Percentiles rank a stretch among this genome's conserved stretches.
These are phyloP conservation scores for Rachycentron canadum DNA, from an alignment of 2,797 vertebrate species.

Conservation along the genomic window DNA sequence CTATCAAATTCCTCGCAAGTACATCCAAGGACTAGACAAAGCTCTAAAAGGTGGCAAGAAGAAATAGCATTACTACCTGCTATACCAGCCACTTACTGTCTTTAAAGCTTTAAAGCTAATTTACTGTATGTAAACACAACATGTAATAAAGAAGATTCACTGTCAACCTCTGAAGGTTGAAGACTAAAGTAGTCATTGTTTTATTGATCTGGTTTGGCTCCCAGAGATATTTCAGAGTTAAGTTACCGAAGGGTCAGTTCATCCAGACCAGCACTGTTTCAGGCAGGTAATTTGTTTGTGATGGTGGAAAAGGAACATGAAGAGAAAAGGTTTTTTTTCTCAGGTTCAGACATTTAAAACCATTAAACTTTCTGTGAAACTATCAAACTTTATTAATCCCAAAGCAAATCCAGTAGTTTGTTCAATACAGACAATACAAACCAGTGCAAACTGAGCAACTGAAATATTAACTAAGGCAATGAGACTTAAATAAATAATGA, in stretches of 20 bases:
- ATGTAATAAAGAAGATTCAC: conserved; percentile 61
- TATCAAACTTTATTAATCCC: not conserved
- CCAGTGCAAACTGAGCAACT: too few relatives aligned
- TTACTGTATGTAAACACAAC: conserved; percentile 28
- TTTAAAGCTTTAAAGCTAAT: conserved; percentile 26
- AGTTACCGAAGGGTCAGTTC: not conserved
- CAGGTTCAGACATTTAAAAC: not conserved
- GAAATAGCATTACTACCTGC: conserved; percentile 81
- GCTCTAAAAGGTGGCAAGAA: conserved; percentile 90
- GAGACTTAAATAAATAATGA: too few relatives aligned
- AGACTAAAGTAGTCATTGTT: conserved; percentile 5
- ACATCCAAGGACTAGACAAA: conserved; percentile 93
- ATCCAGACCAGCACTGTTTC: not conserved
- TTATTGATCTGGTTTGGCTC: conserved; percentile 1
- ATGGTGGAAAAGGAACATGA: not conserved
- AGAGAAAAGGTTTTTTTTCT: not conserved
- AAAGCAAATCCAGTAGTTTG: too few relatives aligned
- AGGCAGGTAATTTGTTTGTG: not conserved
- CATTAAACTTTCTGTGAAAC: too few relatives aligned
- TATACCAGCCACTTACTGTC: conserved; percentile 9
- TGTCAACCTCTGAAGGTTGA: conserved; percentile 16
- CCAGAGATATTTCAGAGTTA: not conserved
- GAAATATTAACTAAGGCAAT: too few relatives aligned
- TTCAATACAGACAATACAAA: too few relatives aligned
- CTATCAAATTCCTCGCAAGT: conserved; percentile 92